A percentile compares a stretch with the other conserved stretches of the same genome.
Evolutionary conservation across 2,888 invertebrate genomes (phyloP).

Genomic region (Eristalinus sepulchralis): DNA sequence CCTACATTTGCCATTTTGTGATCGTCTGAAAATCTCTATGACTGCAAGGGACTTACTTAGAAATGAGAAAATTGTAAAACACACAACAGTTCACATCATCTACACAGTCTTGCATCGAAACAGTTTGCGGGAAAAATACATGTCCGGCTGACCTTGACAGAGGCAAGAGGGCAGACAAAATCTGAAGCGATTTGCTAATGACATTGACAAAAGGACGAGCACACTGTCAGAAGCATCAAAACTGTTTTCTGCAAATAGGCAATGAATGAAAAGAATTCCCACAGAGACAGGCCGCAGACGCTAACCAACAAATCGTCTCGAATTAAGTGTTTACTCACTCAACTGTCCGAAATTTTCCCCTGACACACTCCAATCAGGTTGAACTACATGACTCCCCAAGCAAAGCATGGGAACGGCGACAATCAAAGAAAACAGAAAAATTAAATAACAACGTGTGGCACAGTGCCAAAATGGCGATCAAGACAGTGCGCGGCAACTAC

Average conservation of each 20-base stretch:
- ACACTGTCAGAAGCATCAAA: background rate
- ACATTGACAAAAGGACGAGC: background rate
- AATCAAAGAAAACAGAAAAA: background rate
- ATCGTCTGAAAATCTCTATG: too few relatives aligned
- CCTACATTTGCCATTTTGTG: too few relatives aligned
- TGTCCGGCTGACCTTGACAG: background rate
- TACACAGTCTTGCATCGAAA: too few relatives aligned
- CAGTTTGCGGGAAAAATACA: too few relatives aligned
- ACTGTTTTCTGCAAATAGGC: background rate
- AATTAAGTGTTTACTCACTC: background rate
- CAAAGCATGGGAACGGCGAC: slow-evolving; percentile 8
- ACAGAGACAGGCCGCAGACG: background rate
- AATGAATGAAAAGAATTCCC: background rate
- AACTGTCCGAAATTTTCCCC: background rate
- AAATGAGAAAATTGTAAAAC: too few relatives aligned
- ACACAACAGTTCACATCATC: too few relatives aligned
- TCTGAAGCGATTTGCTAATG: background rate
- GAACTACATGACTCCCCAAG: slow-evolving; percentile 15
- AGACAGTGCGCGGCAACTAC: slow-evolving; percentile 36
- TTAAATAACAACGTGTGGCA: background rate
- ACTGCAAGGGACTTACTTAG: too few relatives aligned
- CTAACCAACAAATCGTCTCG: background rate
- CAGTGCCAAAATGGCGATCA: background rate
- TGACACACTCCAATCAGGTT: background rate
- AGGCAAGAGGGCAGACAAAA: background rate